Percentiles rank a stretch among this genome's conserved stretches.
Conservation (phyloP, 1,140 invertebrate species). For the Harlomillsia oculata region DNA sequence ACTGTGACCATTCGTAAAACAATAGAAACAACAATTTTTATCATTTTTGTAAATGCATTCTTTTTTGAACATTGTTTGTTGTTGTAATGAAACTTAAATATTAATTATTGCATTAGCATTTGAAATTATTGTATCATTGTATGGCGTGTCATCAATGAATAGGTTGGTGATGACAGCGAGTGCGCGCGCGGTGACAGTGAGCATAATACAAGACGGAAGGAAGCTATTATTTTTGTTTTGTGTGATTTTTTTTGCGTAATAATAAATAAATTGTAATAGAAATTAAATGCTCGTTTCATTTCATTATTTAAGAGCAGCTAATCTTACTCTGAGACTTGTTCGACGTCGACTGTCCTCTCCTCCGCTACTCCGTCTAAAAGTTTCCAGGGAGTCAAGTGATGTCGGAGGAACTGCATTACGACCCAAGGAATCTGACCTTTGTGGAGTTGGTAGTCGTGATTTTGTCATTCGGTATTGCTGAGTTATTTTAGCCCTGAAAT, state of each 20-base stretch:
- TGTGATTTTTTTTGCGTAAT: too few species aligned
- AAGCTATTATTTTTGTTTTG: too few species aligned
- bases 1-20: conserved; percentile 24
- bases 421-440: conserved; percentile 31
- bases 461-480: conserved; percentile 34
- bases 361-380: conserved; percentile 27
- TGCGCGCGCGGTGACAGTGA: too few species aligned
- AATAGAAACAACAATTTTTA: conserved; percentile 15
- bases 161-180: too few species aligned
- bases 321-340: conserved; percentile 34
- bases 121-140: too few species aligned
- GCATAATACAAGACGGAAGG: too few species aligned
- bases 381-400: too few species aligned
- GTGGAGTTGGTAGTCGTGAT: conserved; percentile 18
- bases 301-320: neutral
- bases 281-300: neutral
- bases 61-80: too few species aligned
- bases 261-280: neutral
- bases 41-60: too few species aligned
- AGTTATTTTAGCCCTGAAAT: conserved; percentile 32
- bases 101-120: too few species aligned
- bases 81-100: too few species aligned
- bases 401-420: conserved; percentile 12
- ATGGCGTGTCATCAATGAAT: too few species aligned
- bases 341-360: conserved; percentile 33